Conservation (phyloP, 2,888 invertebrate species). For the Pristionchus exspectatus region DNA sequence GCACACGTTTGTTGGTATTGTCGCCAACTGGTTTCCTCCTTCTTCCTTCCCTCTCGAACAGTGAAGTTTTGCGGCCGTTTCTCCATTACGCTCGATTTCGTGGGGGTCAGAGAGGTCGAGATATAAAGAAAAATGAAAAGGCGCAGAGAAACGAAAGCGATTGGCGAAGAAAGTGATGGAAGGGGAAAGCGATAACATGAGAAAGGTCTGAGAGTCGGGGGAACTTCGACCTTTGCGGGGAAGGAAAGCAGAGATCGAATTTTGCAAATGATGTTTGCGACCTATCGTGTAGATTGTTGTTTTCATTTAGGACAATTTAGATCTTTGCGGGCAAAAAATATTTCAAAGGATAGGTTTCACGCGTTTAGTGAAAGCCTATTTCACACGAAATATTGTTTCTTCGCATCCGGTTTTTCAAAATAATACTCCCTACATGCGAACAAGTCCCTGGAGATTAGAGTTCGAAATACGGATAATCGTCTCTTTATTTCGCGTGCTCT, state of each 20-base stretch:
- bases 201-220: background rate
- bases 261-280: background rate
- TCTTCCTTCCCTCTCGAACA: background rate
- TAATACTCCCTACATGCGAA: too few relatives aligned
- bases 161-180: constrained; percentile 19
- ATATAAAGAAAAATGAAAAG: background rate
- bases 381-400: too few relatives aligned
- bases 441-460: too few relatives aligned
- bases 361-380: background rate
- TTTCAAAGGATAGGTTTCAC: too few relatives aligned
- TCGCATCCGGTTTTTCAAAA: too few relatives aligned
- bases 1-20: constrained; percentile 25
- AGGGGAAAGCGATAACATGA: constrained; percentile 10
- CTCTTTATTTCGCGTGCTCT: too few relatives aligned
- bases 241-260: background rate
- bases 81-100: background rate
- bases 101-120: background rate
- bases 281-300: too few relatives aligned
- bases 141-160: background rate
- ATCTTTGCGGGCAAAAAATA: too few relatives aligned
- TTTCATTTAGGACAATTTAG: too few relatives aligned
- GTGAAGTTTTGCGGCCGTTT: background rate
- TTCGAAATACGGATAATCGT: too few relatives aligned
- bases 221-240: constrained; percentile 1
- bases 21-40: background rate